Percentiles rank a stretch among this genome's conserved stretches.
phyloP scores from a whole-genome alignment of 2,888 invertebrate species.

The Diplolepis rosae region DNA sequence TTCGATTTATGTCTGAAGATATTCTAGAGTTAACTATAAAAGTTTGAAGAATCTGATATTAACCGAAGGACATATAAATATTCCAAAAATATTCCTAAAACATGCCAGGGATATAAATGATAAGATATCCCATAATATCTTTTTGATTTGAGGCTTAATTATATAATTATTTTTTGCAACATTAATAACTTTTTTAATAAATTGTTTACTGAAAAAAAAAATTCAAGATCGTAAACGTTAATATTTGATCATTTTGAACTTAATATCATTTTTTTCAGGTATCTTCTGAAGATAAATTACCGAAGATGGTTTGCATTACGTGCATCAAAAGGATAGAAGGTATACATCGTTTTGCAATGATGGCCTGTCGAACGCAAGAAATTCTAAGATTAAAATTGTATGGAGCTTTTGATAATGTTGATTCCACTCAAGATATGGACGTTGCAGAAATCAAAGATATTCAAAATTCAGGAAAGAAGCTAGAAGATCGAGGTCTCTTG shows the following conservation, averaged over 20 bases:
- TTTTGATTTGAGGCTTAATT: too few relatives aligned
- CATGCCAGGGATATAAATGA: too few relatives aligned
- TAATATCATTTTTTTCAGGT: slow-evolving; percentile 76
- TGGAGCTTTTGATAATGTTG: slow-evolving; percentile 40
- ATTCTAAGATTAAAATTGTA: slow-evolving; percentile 71
- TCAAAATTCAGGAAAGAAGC: slow-evolving; percentile 66
- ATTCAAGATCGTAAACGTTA: not conserved
- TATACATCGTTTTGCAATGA: slow-evolving; percentile 81
- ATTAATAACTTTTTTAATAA: too few relatives aligned
- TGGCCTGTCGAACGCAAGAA: slow-evolving; percentile 80
- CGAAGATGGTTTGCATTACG: slow-evolving; percentile 81
- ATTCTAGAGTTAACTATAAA: too few relatives aligned
- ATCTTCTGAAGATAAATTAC: slow-evolving; percentile 79
- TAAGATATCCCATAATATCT: too few relatives aligned
- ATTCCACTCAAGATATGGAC: slow-evolving; percentile 51
- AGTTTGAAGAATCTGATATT: too few relatives aligned
- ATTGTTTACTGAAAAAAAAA: too few relatives aligned
- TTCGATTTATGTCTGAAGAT: too few relatives aligned
- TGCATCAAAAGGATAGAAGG: slow-evolving; percentile 80
- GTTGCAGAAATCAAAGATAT: slow-evolving; percentile 59
- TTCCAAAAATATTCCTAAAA: too few relatives aligned
- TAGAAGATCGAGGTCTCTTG: slow-evolving; percentile 75
- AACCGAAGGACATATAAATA: too few relatives aligned
- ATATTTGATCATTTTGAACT: too few relatives aligned
- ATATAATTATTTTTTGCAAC: too few relatives aligned